Percentiles rank a stretch among this genome's conserved stretches.
These are phyloP conservation scores for Papilio polytes DNA, from an alignment of 1,140 invertebrate species.

Conservation along the genomic window DNA sequence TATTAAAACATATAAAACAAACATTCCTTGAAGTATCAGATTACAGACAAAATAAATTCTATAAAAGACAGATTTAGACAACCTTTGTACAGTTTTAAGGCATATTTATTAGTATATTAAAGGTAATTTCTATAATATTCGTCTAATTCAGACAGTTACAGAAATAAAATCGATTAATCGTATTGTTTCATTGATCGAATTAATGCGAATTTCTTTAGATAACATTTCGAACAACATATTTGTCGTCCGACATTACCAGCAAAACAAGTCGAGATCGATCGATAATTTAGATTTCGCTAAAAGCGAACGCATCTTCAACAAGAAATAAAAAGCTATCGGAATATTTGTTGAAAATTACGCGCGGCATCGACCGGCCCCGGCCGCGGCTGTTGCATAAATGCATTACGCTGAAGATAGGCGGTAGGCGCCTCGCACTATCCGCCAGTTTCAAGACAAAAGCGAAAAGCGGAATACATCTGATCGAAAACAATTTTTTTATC, in stretches of 20 bases:
- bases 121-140: no score
- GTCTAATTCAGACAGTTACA: not conserved
- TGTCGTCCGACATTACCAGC: not conserved
- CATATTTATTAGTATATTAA: no score
- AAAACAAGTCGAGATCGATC: constrained; percentile 3
- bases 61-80: no score
- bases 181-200: not conserved
- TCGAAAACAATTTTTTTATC: not conserved
- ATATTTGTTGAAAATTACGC: constrained; percentile 76
- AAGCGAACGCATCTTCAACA: constrained; percentile 30
- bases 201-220: not conserved
- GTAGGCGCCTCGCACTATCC: constrained; percentile 73
- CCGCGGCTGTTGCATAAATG: constrained; percentile 77
- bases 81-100: no score
- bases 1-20: no score
- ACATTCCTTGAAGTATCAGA: no score
- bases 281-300: constrained; percentile 22
- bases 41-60: no score
- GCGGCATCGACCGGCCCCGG: constrained; percentile 68
- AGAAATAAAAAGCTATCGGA: constrained; percentile 59
- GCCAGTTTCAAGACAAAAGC: constrained; percentile 41
- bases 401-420: constrained; percentile 81
- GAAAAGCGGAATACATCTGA: not conserved
- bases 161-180: not conserved
- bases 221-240: constrained; percentile 17